Conservation (phyloP, 2,113 vertebrate genomes). For the Lepus americanus region DNA sequence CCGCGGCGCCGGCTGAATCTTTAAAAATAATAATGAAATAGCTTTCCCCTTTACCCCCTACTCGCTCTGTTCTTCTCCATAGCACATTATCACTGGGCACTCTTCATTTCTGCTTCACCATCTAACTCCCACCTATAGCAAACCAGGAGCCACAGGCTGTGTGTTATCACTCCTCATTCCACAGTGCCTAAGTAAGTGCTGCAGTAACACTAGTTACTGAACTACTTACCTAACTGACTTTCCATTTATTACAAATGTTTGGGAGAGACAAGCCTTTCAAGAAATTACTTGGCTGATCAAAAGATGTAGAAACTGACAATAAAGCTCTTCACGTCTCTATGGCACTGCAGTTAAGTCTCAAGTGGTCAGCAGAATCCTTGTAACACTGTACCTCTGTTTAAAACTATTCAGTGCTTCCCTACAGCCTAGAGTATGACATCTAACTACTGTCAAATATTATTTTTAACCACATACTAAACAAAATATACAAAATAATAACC, state of each 20-base stretch:
- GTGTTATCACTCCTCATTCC: slow-evolving; percentile 7
- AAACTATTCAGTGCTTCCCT: background rate
- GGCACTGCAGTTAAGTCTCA: background rate
- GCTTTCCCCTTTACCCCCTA: background rate
- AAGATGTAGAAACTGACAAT: background rate
- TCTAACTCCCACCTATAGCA: background rate
- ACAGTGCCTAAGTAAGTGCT: background rate
- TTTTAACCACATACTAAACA: slow-evolving; percentile 31
- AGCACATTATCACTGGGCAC: background rate
- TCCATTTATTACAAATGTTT: slow-evolving; percentile 28
- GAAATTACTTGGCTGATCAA: background rate
- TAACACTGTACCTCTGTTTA: background rate
- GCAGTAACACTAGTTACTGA: background rate
- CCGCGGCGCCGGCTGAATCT: no score
- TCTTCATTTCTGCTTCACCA: background rate
- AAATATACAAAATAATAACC: slow-evolving; percentile 27
- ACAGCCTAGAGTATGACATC: background rate
- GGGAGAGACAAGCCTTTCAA: background rate
- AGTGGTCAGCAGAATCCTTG: background rate
- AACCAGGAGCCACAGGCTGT: background rate
- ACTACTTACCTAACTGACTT: background rate
- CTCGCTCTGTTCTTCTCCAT: background rate
- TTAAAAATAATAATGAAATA: background rate
- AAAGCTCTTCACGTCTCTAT: background rate
- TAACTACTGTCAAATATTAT: background rate